Evolutionary conservation across 1,140 invertebrate species (phyloP).

Genomic region (Scaptomyza montana): DNA sequence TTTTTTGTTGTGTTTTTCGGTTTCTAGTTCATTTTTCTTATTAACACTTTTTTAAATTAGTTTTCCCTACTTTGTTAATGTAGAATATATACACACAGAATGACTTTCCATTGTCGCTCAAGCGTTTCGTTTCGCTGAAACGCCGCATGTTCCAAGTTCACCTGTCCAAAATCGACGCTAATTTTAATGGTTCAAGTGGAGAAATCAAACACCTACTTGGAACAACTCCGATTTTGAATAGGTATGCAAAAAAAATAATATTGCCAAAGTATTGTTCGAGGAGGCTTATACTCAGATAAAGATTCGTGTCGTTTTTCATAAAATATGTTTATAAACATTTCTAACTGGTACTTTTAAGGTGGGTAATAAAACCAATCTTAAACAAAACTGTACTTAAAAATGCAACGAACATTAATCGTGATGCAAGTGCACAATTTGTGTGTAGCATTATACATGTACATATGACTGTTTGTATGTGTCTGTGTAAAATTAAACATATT

Average conservation of each 20-base stretch:
- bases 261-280: constrained; percentile 39
- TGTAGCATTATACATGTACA: not conserved
- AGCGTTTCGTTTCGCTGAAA: too few relatives aligned
- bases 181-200: not conserved
- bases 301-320: constrained; percentile 12
- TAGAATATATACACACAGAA: too few relatives aligned
- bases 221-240: constrained; percentile 30
- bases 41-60: too few relatives aligned
- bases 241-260: constrained; percentile 37
- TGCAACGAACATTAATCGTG: not conserved
- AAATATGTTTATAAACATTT: constrained; percentile 38
- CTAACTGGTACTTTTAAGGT: constrained; percentile 33
- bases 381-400: not conserved
- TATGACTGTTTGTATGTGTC: not conserved
- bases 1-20: too few relatives aligned
- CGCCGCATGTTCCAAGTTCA: not conserved
- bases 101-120: too few relatives aligned
- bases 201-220: constrained; percentile 15
- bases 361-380: constrained; percentile 10
- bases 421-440: not conserved
- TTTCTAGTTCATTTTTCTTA: too few relatives aligned
- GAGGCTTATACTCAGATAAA: constrained; percentile 17
- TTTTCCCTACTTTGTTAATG: too few relatives aligned
- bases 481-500: constrained; percentile 1
- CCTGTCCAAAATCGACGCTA: constrained; percentile 11